Evolutionary conservation across 2,888 invertebrate genomes (phyloP), one percentile per base, ranked within the genome.

Genomic region (Phengaris arion): DNA sequence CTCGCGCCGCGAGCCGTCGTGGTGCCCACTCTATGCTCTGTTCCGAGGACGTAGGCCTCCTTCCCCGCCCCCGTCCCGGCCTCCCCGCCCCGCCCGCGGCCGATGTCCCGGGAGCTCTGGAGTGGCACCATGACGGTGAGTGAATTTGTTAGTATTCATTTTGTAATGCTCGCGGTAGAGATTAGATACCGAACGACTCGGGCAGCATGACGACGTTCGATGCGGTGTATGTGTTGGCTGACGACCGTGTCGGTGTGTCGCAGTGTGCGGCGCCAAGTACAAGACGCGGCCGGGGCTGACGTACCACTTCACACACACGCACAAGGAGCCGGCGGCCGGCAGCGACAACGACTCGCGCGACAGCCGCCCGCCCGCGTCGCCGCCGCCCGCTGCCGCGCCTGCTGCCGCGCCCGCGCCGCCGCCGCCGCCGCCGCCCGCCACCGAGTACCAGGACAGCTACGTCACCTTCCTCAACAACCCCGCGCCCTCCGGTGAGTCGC

Each of bases 211-310:
- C 57, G 57, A 57, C 57, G 68, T 52, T 68, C 55, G 68, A 68
- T 51, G 4, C 35, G 52, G 51, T 15, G 54, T 54, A 52, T 35
- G 22, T 57, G 45, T 73, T 22, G 72, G 74, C 75, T 79, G 68
- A 77, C 70, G 46, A 74, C n/a, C n/a, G 68, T 45, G 15, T 12
- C 22, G 9, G 35, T 13, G 12, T 15, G 6, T 75, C 74, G 91
- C 96, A 98, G 98, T 97, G 89, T 99, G 98, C 95, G 97, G 98
- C 89, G 98, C 98, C 85, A 96, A 98, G 87, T 98, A 99, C 96
- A 98, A 99, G 95, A 98, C 98, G 81, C 96, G 98, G 82, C 98
- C 98, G 82, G 98, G 98, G 82, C 95, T 99, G 87, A 98, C 97
- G 84, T 98, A 98, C 95, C 98, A 99, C 95, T 97, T 97, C 95